These are phyloP conservation scores for Melinaea menophilus DNA, from an alignment of 2,888 invertebrate species.

Conservation along the genomic window DNA sequence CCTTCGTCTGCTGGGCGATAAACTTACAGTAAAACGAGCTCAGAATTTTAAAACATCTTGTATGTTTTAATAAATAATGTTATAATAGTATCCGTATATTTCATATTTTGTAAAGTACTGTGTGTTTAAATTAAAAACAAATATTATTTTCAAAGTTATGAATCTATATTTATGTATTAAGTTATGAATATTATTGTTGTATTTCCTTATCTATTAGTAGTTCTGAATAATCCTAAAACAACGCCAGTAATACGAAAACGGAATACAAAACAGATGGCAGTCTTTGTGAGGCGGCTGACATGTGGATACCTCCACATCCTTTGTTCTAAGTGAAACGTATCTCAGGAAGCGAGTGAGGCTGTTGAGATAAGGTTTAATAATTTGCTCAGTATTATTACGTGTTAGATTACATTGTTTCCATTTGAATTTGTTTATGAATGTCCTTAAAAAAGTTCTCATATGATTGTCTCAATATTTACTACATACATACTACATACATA, in stretches of 20 bases:
- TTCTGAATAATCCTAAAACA: slow-evolving; percentile 23
- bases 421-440: neutral
- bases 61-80: too few species aligned
- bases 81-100: too few species aligned
- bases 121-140: too few species aligned
- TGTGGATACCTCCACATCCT: slow-evolving; percentile 21
- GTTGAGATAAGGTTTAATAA: slow-evolving; percentile 21
- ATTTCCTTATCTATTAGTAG: slow-evolving; percentile 6
- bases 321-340: slow-evolving; percentile 29
- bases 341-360: slow-evolving; percentile 26
- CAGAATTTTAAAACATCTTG: too few species aligned
- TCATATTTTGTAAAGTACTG: too few species aligned
- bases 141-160: too few species aligned
- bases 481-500: neutral
- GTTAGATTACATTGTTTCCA: neutral
- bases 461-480: neutral
- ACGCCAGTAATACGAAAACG: slow-evolving; percentile 25
- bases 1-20: neutral
- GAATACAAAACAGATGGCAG: slow-evolving; percentile 28
- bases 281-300: slow-evolving; percentile 25
- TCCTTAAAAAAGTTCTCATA: neutral
- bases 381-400: slow-evolving; percentile 5
- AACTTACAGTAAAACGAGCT: too few species aligned
- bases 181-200: neutral
- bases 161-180: neutral